Evolutionary conservation across 1,140 invertebrate genomes (phyloP).

Genomic region (Tribolium castaneum): DNA sequence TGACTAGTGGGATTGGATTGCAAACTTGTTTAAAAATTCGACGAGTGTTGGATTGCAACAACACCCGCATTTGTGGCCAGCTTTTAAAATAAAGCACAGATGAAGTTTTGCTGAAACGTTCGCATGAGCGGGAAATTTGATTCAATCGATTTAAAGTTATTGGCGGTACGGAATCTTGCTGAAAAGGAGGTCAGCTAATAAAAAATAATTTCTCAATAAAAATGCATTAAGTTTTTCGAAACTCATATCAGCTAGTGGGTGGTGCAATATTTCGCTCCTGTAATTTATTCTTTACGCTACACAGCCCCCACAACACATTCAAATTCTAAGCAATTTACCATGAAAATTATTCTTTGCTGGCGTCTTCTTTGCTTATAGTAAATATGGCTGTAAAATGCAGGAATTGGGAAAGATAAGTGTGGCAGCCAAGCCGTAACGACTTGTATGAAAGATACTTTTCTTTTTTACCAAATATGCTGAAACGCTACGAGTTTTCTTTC

Average conservation of each 20-base stretch:
- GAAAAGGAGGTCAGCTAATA: conserved; percentile 21
- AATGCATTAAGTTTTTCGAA: conserved; percentile 25
- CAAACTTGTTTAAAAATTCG: not conserved
- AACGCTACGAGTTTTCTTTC: not conserved
- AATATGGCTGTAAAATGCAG: conserved; percentile 28
- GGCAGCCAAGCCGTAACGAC: not conserved
- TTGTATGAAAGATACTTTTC: conserved; percentile 21
- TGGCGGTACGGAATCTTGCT: not conserved
- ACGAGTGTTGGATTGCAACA: not conserved
- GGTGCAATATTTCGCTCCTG: conserved; percentile 12
- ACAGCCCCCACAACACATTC: conserved; percentile 16
- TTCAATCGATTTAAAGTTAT: conserved; percentile 12
- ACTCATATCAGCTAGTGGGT: not conserved
- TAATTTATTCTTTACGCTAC: conserved; percentile 24
- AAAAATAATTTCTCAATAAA: conserved; percentile 31
- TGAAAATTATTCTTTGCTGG: conserved; percentile 30
- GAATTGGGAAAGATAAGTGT: conserved; percentile 14
- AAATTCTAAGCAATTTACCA: conserved; percentile 25
- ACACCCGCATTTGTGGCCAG: not conserved
- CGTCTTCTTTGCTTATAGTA: conserved; percentile 25
- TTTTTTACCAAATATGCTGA: conserved; percentile 7
- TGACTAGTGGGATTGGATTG: not conserved
- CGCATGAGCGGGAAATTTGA: not conserved
- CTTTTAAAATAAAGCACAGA: not conserved
- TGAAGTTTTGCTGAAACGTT: not conserved